These are phyloP conservation scores for Stratiomys singularior DNA, from an alignment of 2,888 invertebrate species.

Conservation along the genomic window DNA sequence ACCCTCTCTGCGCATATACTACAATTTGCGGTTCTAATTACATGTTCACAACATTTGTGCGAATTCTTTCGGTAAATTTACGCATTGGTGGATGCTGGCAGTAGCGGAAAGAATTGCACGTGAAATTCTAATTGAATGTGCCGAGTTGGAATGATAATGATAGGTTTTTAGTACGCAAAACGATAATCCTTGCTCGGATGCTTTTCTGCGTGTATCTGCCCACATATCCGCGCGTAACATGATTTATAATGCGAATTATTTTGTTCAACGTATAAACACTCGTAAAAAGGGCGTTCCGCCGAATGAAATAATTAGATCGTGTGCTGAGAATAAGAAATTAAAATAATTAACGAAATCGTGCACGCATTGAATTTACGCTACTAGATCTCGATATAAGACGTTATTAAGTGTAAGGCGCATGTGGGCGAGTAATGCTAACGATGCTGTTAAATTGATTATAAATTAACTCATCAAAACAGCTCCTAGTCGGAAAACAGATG, in stretches of 20 bases:
- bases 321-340: background rate
- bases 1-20: background rate
- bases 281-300: constrained; percentile 11
- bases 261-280: background rate
- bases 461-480: no score
- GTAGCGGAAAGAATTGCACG: background rate
- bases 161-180: constrained; percentile 14
- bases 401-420: background rate
- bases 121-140: constrained; percentile 26
- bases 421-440: background rate
- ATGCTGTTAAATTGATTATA: background rate
- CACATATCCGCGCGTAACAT: constrained; percentile 1
- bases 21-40: constrained; percentile 18
- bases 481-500: no score
- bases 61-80: constrained; percentile 36
- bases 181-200: background rate
- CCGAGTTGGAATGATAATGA: constrained; percentile 13
- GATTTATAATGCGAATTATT: background rate
- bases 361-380: constrained; percentile 34
- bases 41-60: constrained; percentile 15
- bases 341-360: background rate
- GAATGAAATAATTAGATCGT: constrained; percentile 4
- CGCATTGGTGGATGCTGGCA: constrained; percentile 21
- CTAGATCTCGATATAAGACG: constrained; percentile 16
- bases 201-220: no score